phyloP scores from a whole-genome alignment of 2,113 vertebrate genomes.

The Plotosus lineatus region DNA sequence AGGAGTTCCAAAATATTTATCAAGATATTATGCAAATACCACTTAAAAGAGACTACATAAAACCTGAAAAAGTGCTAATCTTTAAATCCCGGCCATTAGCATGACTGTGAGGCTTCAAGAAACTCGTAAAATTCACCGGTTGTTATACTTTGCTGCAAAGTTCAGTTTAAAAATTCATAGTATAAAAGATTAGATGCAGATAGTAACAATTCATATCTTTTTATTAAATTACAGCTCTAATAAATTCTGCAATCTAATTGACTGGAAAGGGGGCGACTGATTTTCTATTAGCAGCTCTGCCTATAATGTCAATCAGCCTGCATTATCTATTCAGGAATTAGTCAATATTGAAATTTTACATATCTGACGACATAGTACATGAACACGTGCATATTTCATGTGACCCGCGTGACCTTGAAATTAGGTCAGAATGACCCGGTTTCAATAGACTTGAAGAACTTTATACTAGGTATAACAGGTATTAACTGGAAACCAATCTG shows the following conservation, averaged over 20 bases:
- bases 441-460: too few relatives aligned
- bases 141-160: background rate
- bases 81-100: background rate
- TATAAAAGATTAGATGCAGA: background rate
- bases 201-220: background rate
- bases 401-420: too few relatives aligned
- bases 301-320: too few relatives aligned
- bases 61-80: background rate
- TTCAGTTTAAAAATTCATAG: background rate
- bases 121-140: background rate
- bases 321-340: too few relatives aligned
- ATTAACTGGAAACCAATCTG: too few relatives aligned
- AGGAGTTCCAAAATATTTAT: constrained; percentile 53
- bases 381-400: too few relatives aligned
- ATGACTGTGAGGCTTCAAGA: constrained; percentile 7
- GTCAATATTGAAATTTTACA: too few relatives aligned
- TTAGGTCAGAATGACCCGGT: too few relatives aligned
- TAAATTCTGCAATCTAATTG: background rate
- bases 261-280: background rate
- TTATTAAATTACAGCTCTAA: background rate
- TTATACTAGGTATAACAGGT: too few relatives aligned
- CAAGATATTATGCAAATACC: constrained; percentile 38
- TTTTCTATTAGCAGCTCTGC: background rate
- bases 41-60: background rate
- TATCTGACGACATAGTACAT: too few relatives aligned